Evolutionary conservation across 2,888 invertebrate genomes (phyloP).

Genomic region (Tenthredo notha): DNA sequence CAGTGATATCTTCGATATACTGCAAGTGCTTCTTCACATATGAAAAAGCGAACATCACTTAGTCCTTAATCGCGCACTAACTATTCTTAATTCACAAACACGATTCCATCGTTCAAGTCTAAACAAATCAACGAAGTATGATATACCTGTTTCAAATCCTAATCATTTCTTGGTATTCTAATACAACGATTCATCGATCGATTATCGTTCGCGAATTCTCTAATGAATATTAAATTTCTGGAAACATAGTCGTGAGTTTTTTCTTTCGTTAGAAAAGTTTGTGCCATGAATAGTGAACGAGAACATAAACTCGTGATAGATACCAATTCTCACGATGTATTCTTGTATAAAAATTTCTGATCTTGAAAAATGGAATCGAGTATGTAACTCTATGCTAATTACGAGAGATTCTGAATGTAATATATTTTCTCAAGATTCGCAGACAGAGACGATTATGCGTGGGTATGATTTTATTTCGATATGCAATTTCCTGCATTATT

Average conservation of each 20-base stretch:
- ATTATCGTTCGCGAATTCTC: not conserved
- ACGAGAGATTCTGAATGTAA: not conserved
- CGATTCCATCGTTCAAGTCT: conserved; percentile 37
- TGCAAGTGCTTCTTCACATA: not conserved
- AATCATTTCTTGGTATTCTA: not conserved
- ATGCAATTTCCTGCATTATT: not conserved
- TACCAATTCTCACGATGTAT: not conserved
- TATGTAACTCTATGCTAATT: not conserved
- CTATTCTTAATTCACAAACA: conserved; percentile 24
- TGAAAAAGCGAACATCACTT: conserved; percentile 6
- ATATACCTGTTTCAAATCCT: not conserved
- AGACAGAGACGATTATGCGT: not conserved
- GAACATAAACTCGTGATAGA: not conserved
- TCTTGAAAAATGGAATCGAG: conserved; percentile 30
- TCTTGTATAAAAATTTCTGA: not conserved
- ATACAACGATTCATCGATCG: not conserved
- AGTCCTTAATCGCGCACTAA: not conserved
- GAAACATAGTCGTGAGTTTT: not conserved
- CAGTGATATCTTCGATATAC: not conserved
- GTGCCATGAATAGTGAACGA: not conserved
- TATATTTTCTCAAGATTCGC: not conserved
- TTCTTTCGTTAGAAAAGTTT: not conserved
- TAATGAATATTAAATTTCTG: not conserved
- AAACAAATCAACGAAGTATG: not conserved
- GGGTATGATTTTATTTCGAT: not conserved